Conservation (phyloP, 35 echinoderm and acorn worm species). For the Anneissia japonica region DNA sequence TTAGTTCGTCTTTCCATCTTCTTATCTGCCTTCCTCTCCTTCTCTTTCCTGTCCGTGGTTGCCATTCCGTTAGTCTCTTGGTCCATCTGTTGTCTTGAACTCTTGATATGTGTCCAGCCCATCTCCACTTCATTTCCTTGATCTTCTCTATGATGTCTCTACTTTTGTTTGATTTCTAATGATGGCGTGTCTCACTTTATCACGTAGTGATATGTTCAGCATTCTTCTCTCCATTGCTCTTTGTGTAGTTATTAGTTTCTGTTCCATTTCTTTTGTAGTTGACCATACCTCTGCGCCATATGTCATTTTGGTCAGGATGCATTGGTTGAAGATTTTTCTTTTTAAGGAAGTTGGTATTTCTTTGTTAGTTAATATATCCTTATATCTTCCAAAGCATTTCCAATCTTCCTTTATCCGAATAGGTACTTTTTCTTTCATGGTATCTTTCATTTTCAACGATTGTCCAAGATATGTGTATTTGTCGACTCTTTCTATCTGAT, state of each 20-base stretch:
- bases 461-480: constrained; percentile 2
- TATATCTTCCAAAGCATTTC: background rate
- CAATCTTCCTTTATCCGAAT: background rate
- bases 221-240: background rate
- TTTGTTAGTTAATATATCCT: background rate
- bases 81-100: background rate
- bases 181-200: background rate
- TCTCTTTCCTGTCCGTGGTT: too few species aligned
- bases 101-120: background rate
- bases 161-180: background rate
- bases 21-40: too few species aligned
- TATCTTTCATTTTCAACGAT: constrained; percentile 14
- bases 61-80: background rate
- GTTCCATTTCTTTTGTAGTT: too few species aligned
- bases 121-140: background rate
- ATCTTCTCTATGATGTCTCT: background rate
- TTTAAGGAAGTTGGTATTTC: background rate
- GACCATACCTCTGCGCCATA: background rate
- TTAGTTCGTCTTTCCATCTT: too few species aligned
- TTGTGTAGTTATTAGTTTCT: background rate
- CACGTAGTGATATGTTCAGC: background rate
- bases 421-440: background rate
- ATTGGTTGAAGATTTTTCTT: background rate
- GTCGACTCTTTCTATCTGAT: background rate
- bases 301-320: background rate